Evolutionary conservation across 1,140 invertebrate genomes (phyloP), one percentile per base, ranked within the genome.

Genomic region (Drosophila malerkotliana): DNA sequence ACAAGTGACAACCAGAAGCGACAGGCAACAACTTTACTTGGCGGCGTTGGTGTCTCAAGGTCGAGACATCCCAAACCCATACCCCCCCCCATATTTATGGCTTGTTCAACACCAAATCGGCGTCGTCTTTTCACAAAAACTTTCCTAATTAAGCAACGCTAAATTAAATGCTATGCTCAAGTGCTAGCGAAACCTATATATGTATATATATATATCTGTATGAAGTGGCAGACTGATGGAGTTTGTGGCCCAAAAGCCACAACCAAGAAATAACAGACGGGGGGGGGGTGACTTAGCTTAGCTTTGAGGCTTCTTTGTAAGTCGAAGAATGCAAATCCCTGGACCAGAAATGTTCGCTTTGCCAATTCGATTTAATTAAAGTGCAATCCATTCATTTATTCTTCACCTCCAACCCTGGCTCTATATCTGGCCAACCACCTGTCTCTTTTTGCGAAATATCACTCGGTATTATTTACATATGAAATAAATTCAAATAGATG

Each of bases 131-230:
- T 45, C 41, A 8, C 15, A 49, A 72, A 72, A 83, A 83, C 80
- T 83, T 83, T 83, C 53, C 76, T 72, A 83, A 83, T 83, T 83
- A 83, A 72, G 71, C 63, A 79, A 55, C 67, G 67, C 51, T n/a
- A 49, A 69, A 69, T 57, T 57, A 57, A 69, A 69, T 69, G 67
- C 63, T 41, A 4, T 9, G 51, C 51, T 67, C 63, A 53, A 67
- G 59, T 67, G 45, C 57, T 10, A 37, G 10, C 10, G 3, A 8
- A 1, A 30, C 8, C 28, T 10, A 3, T 10, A 1, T 10, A 3
- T 10, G 1, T 32, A 9, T 32, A 9, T 32, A 32, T 9, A 32
- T 0, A 32, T 32, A 32, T 32, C 9, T 1, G 0, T 41, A 10
- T 41, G 39, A n/a, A 18, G 9, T 8, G 12, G 12, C 37, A 15